Conservation (phyloP, 2,113 vertebrate genomes). For the Anarrhichthys ocellatus region DNA sequence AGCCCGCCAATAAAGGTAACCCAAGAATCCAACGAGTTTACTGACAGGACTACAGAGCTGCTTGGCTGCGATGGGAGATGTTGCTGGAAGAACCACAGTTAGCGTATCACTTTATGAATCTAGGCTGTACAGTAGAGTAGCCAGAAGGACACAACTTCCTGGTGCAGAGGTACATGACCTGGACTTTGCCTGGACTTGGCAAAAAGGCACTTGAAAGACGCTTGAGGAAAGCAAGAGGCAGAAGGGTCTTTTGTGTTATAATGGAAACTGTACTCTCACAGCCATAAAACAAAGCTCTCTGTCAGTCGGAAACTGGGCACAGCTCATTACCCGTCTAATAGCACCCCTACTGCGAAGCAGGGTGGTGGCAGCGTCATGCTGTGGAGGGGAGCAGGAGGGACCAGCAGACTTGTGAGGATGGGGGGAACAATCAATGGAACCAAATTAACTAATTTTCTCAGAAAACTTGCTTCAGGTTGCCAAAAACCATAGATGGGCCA, state of each 20-base stretch:
- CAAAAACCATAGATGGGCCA: slow-evolving; percentile 37
- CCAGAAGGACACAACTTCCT: background rate
- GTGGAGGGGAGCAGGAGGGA: slow-evolving; percentile 60
- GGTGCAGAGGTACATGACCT: slow-evolving; percentile 6
- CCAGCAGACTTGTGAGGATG: slow-evolving; percentile 29
- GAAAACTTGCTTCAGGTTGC: slow-evolving; percentile 40
- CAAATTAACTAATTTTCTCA: slow-evolving; percentile 33
- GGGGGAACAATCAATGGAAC: slow-evolving; percentile 46
- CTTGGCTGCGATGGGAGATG: slow-evolving; percentile 2
- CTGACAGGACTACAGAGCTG: slow-evolving; percentile 40
- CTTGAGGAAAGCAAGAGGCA: slow-evolving; percentile 24
- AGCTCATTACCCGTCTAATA: slow-evolving; percentile 75
- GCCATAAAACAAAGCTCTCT: slow-evolving; percentile 63
- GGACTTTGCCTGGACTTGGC: background rate
- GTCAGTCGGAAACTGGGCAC: slow-evolving; percentile 61
- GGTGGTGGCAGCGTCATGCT: slow-evolving; percentile 63
- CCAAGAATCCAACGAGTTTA: slow-evolving; percentile 37
- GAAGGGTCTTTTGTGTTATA: slow-evolving; percentile 40
- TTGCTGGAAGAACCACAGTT: slow-evolving; percentile 34
- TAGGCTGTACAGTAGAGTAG: background rate
- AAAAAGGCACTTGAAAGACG: slow-evolving; percentile 4
- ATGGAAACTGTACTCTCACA: slow-evolving; percentile 56
- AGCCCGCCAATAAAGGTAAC: slow-evolving; percentile 28
- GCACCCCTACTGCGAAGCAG: slow-evolving; percentile 63
- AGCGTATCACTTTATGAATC: slow-evolving; percentile 35